Percentiles rank a stretch among this genome's conserved stretches.
Conservation (phyloP, 2,888 invertebrate species). For the Andricus curvator region DNA sequence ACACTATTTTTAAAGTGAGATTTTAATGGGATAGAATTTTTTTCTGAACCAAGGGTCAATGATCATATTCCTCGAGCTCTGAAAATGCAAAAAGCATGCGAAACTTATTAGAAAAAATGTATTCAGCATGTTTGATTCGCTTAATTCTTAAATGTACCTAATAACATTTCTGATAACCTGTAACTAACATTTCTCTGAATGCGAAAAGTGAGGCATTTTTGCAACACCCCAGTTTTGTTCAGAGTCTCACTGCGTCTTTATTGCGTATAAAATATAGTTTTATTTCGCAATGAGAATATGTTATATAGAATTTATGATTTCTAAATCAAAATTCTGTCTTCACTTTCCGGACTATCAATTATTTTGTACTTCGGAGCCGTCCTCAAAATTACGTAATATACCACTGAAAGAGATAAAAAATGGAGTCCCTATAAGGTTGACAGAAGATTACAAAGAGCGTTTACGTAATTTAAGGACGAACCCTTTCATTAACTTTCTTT, state of each 20-base stretch:
- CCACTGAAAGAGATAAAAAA: conserved; percentile 4
- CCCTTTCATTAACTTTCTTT: not conserved
- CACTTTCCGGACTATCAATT: conserved; percentile 3
- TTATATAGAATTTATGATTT: not conserved
- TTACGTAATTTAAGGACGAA: not conserved
- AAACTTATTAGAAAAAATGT: no score
- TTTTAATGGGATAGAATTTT: no score
- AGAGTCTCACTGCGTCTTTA: not conserved
- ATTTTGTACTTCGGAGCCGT: conserved; percentile 10
- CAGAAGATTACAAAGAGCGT: not conserved
- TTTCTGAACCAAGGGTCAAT: no score
- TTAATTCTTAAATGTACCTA: not conserved
- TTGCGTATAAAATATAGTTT: not conserved
- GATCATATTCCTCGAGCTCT: no score
- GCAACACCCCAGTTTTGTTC: not conserved
- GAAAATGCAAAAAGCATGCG: no score
- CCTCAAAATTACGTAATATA: conserved; percentile 9
- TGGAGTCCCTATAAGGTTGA: not conserved
- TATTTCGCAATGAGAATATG: conserved; percentile 20
- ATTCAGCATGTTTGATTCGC: no score
- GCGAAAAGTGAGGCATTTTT: not conserved
- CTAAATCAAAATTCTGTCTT: conserved; percentile 9
- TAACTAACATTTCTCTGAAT: not conserved
- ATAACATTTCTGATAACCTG: not conserved
- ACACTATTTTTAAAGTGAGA: no score